Evolutionary conservation across 2,113 vertebrate species (phyloP), one percentile per base, ranked within the genome.

Genomic region (Nerophis ophidion): DNA sequence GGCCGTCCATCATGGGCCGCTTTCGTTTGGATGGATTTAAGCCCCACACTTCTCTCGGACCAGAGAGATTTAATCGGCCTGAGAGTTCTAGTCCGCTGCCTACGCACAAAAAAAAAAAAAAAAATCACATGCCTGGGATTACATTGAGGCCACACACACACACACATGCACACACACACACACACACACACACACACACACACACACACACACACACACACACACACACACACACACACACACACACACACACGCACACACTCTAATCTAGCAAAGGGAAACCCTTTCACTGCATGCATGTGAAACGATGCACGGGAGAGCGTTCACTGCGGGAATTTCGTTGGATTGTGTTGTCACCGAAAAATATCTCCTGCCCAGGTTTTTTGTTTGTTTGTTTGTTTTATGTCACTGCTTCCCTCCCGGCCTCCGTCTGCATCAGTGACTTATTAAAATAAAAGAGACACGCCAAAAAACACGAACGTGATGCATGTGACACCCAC

Each of bases 11-110:
- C 77, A 78, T 59, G 68, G 60, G 57, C 68, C 78, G 75, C 77
- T 81, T 81, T 82, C 72, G 80, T 84, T 83, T 83, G 69, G 66
- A 66, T 67, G 65, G 74, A 72, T 86, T 82, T 86, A 84, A 84
- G 71, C 61, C 56, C 45, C 68, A 65, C 71, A 65, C 76, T 72
- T 68, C 71, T 78, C 61, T 54, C 71, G 52, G 54, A 49, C 72
- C 65, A 49, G 63, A 64, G 61, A 71, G 72, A 84, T 76, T 86
- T 82, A 81, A 81, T 86, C 74, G 57, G 48, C 60, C 50, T 77
- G 70, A 75, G 77, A 69, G 79, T 76, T 81, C 71, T 80, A 50
- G 57, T 63, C 35, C 35, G 49, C 44, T 54, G 65, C 19, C 15
- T 5, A 35, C 26, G 26, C 35, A 34, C 59, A 61, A 66, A 16